These are phyloP conservation scores for Diprion similis DNA, from an alignment of 1,140 invertebrate species.

Conservation along the genomic window DNA sequence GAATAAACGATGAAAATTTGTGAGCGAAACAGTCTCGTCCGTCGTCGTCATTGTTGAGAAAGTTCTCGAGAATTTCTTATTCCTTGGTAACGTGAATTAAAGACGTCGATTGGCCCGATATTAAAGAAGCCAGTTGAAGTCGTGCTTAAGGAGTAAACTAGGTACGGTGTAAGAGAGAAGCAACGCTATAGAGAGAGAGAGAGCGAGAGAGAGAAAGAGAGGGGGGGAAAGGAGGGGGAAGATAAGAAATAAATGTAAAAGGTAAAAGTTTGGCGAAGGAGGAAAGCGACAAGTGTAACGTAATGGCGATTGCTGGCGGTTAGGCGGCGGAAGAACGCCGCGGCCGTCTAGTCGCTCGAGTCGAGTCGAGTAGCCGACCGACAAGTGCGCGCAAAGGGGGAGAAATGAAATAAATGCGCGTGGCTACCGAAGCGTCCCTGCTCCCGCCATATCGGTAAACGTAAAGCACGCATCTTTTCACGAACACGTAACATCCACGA, in stretches of 20 bases:
- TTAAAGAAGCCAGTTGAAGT: no score
- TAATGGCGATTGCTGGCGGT: conserved; percentile 27
- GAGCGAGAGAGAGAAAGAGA: conserved; percentile 20
- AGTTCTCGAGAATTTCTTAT: no score
- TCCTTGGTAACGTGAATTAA: no score
- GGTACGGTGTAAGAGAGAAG: no score
- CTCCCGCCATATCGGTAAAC: conserved; percentile 38
- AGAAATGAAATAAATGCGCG: conserved; percentile 24
- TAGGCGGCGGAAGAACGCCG: conserved; percentile 27
- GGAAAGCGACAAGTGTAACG: conserved; percentile 30
- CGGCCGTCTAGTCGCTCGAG: conserved; percentile 28
- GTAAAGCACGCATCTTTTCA: not conserved
- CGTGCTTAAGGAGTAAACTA: no score
- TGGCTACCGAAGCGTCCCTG: conserved; percentile 25
- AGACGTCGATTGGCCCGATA: no score
- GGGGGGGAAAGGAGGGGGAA: conserved; percentile 10
- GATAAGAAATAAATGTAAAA: conserved; percentile 20
- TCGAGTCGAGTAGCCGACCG: conserved; percentile 27
- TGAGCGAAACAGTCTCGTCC: no score
- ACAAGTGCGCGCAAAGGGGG: conserved; percentile 33
- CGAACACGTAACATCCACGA: not conserved
- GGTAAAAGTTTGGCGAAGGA: conserved; percentile 12
- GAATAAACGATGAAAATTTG: no score
- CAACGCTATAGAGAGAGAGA: not conserved
- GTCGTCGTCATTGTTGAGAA: no score